phyloP scores from a whole-genome alignment of 2,888 invertebrate genomes.

The Euplagia quadripunctaria region DNA sequence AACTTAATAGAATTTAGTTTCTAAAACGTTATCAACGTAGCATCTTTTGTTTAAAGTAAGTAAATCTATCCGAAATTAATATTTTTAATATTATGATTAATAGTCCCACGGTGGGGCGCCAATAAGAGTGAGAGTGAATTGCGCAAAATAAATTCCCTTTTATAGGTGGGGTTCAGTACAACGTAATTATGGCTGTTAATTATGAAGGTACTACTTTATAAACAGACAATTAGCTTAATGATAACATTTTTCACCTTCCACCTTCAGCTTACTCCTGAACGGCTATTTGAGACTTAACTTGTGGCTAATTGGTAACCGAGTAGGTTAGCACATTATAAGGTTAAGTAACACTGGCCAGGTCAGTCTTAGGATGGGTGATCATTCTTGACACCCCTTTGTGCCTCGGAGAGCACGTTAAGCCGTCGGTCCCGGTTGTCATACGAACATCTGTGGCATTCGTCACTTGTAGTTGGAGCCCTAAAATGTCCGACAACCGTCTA shows the following conservation, averaged over 20 bases:
- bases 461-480: too few species aligned
- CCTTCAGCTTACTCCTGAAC: not conserved
- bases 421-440: too few species aligned
- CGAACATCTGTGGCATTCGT: too few species aligned
- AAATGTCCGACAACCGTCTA: too few species aligned
- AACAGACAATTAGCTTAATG: not conserved
- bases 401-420: too few species aligned
- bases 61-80: not conserved
- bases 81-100: not conserved
- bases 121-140: not conserved
- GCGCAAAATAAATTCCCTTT: not conserved
- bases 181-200: not conserved
- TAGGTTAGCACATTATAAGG: too few species aligned
- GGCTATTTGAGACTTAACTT: not conserved
- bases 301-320: too few species aligned
- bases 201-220: not conserved
- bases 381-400: too few species aligned
- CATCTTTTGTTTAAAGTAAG: too few species aligned
- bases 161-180: not conserved
- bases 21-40: too few species aligned
- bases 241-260: not conserved
- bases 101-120: not conserved
- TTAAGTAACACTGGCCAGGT: too few species aligned
- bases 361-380: too few species aligned
- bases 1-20: not conserved